Base-by-base conservation (phyloP, 2,113 vertebrate species). In the Boulengeromyrus knoepffleri region DNA sequence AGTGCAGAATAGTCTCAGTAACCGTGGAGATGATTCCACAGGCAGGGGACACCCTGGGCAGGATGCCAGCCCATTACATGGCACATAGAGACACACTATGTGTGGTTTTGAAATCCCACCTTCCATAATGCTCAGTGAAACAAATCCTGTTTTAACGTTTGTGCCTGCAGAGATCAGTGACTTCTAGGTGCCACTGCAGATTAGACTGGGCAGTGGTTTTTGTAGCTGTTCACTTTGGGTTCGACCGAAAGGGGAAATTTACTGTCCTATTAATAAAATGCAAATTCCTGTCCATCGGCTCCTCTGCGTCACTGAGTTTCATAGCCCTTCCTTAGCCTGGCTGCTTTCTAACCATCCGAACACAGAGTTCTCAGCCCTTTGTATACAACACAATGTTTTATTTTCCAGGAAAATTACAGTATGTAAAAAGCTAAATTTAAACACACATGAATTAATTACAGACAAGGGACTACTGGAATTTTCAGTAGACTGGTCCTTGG, bases 381-480 rank as follows among this genome's bases (percentile, higher is more conserved):
- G 10, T 50, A 19, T 52, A 17, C 47, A 53, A 85, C 49, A 46
- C 36, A 46, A 53, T 45, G 12, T 58, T 89, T 89, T 89, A 85
- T 85, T 89, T 85, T 47, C 52, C 83, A 89, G 80, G 77, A 62
- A 89, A 56, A 89, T 56, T 74, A 83, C 77, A 62, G 66, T 89
- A 83, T 53, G 88, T 89, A 84, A 89, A 89, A 89, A 89, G 88
- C 66, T 89, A 50, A 50, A 27, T 39, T 50, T 58, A 89, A 42
- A 62, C 36, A 89, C 89, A 89, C 36, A 56, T 50, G 17, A 83
- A 84, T 62, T 50, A 89, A 56, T 62, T 89, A 85, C 66, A 84
- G 80, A 85, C 39, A 85, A 45, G 15, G 12, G 39, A 27, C 5
- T 47, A 36, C 53, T 80, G 88, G 42, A 89, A 46, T 85, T 89